These are phyloP conservation scores for Aeoliscus strigatus DNA, from an alignment of 2,797 vertebrate genomes.

Conservation along the genomic window DNA sequence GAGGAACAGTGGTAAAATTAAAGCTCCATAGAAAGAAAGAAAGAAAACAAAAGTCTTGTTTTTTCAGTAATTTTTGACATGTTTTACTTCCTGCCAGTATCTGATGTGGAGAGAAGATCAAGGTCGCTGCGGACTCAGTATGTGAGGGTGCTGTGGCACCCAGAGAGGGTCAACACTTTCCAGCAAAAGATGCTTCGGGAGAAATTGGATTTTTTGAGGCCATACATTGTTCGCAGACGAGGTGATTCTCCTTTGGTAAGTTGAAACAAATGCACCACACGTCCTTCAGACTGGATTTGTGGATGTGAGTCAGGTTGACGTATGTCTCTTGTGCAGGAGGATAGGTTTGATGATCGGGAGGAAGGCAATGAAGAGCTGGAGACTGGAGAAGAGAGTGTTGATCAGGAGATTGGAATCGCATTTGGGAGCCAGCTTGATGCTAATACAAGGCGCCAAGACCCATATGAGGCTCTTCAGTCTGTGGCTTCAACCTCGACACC, in stretches of 20 bases:
- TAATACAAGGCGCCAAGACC: constrained; percentile 7
- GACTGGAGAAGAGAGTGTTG: constrained; percentile 29
- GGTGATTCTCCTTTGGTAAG: constrained; percentile 17
- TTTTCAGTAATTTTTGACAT: neutral
- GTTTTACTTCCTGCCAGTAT: constrained; percentile 17
- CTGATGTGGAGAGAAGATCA: constrained; percentile 36
- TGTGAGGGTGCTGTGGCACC: constrained; percentile 27
- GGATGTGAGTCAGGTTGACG: no score
- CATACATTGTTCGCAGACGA: constrained; percentile 31
- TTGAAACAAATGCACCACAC: neutral
- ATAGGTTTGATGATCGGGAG: constrained; percentile 22
- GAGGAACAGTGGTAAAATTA: no score
- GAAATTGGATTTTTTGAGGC: constrained; percentile 38
- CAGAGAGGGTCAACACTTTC: constrained; percentile 24
- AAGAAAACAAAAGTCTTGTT: no score
- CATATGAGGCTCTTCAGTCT: constrained; percentile 7
- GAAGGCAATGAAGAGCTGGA: constrained; percentile 27
- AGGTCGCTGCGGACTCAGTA: constrained; percentile 36
- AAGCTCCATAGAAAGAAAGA: no score
- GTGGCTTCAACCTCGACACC: constrained; percentile 1
- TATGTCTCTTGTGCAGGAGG: constrained; percentile 11
- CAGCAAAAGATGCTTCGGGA: constrained; percentile 38
- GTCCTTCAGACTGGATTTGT: no score
- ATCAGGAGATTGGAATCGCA: constrained; percentile 29
- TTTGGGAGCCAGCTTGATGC: constrained; percentile 16